Percentiles rank a stretch among this genome's conserved stretches.
phyloP scores from a whole-genome alignment of 2,113 vertebrate species.

The Caloenas nicobarica region DNA sequence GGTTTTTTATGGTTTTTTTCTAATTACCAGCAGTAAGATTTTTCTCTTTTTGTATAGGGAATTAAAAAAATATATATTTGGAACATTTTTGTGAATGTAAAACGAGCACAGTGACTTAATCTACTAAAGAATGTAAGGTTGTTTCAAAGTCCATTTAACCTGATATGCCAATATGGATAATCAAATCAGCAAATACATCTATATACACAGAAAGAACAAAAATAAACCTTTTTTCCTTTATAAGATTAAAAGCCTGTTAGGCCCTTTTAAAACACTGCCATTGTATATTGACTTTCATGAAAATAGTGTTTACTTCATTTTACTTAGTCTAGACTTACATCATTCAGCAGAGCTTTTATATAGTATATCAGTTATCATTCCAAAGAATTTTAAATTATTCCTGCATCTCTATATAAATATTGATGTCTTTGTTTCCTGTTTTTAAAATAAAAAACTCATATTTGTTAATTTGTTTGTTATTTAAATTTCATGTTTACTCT shows the following conservation, averaged over 20 bases:
- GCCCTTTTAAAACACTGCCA: constrained; percentile 55
- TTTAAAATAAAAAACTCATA: constrained; percentile 33
- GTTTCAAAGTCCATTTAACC: constrained; percentile 51
- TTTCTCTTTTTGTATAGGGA: background rate
- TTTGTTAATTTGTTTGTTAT: constrained; percentile 15
- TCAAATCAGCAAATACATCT: constrained; percentile 67
- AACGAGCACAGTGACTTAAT: constrained; percentile 11
- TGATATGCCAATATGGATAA: constrained; percentile 48
- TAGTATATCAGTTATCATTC: constrained; percentile 35
- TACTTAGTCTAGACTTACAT: constrained; percentile 58
- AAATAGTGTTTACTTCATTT: constrained; percentile 70
- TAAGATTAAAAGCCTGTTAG: constrained; percentile 68
- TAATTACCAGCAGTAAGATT: background rate
- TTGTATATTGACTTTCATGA: constrained; percentile 74
- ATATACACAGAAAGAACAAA: constrained; percentile 68
- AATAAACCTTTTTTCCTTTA: constrained; percentile 71
- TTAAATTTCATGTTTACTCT: constrained; percentile 51
- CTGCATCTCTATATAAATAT: constrained; percentile 43
- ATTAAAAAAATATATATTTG: background rate
- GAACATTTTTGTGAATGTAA: constrained; percentile 33
- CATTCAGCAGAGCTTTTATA: constrained; percentile 47
- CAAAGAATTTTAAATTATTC: constrained; percentile 32
- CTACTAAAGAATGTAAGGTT: constrained; percentile 11
- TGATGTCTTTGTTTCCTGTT: constrained; percentile 44
- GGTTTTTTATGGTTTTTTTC: constrained; percentile 60